These are phyloP conservation scores for Gasterosteus aculeatus DNA, from an alignment of 2,113 vertebrate species.

Conservation along the genomic window DNA sequence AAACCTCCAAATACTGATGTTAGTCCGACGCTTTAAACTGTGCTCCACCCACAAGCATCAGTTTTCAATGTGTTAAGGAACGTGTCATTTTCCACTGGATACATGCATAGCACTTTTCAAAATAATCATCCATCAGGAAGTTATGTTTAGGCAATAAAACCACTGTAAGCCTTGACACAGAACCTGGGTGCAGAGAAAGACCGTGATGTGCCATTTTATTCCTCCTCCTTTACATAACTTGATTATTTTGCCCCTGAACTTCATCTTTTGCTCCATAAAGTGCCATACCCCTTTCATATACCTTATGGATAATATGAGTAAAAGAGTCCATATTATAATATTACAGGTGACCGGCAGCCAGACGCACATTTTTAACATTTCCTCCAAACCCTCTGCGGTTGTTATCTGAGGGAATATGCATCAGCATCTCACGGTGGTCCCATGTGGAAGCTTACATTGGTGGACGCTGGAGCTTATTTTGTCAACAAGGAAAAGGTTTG, in stretches of 20 bases:
- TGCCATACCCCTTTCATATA: slow-evolving; percentile 41
- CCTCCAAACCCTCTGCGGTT: slow-evolving; percentile 62
- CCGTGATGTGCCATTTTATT: slow-evolving; percentile 20
- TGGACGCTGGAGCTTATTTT: slow-evolving; percentile 45
- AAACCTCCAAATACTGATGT: too few species aligned
- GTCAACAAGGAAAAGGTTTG: slow-evolving; percentile 34
- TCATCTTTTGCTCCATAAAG: slow-evolving; percentile 40
- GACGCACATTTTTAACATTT: slow-evolving; percentile 74
- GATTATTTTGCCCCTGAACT: slow-evolving; percentile 26
- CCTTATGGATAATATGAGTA: slow-evolving; percentile 31
- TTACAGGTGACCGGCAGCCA: slow-evolving; percentile 55
- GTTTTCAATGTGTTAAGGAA: not conserved
- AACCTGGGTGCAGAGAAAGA: slow-evolving; percentile 6
- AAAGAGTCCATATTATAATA: slow-evolving; percentile 46
- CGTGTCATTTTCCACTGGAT: too few species aligned
- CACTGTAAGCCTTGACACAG: not conserved
- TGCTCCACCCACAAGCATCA: too few species aligned
- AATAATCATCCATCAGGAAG: not conserved
- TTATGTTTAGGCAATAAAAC: not conserved
- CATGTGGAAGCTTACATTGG: slow-evolving; percentile 56
- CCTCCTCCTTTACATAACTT: slow-evolving; percentile 34
- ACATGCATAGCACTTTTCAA: not conserved
- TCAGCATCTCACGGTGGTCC: slow-evolving; percentile 49
- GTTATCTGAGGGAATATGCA: slow-evolving; percentile 68
- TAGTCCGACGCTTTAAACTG: too few species aligned